Conservation (phyloP, 2,113 vertebrate species). For the Aldabrachelys gigantea region DNA sequence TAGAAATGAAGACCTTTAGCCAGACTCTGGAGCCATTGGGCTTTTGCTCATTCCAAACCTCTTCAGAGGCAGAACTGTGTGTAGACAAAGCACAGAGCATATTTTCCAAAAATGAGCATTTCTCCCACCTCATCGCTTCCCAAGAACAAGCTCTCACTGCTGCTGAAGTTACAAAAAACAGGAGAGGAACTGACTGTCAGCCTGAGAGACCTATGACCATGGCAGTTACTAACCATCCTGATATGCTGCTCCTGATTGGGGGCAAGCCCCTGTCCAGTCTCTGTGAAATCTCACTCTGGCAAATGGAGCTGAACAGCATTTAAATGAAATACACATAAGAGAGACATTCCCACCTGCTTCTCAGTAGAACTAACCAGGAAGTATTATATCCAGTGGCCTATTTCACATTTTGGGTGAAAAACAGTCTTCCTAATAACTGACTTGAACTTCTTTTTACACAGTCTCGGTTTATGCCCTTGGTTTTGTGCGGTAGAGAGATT, state of each 20-base stretch:
- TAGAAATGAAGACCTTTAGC: conserved; percentile 85
- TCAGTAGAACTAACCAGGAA: conserved; percentile 20
- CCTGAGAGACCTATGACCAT: rapidly evolving
- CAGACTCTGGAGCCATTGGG: neutral
- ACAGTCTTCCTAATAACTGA: neutral
- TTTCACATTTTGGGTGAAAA: neutral
- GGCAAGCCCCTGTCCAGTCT: conserved; percentile 79
- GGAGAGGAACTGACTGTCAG: neutral
- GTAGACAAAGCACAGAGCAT: neutral
- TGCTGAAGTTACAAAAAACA: neutral
- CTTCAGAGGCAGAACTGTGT: conserved; percentile 9
- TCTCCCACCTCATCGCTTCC: neutral
- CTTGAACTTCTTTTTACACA: conserved; percentile 4
- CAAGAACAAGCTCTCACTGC: neutral
- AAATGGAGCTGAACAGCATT: conserved; percentile 77
- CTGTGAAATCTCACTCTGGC: conserved; percentile 80
- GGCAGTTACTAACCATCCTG: conserved; percentile 57
- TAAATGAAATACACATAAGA: neutral
- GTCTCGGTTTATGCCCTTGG: neutral
- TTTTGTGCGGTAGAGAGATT: neutral
- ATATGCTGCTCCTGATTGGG: conserved; percentile 83
- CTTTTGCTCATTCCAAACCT: neutral
- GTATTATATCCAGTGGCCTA: neutral
- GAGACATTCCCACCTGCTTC: neutral
- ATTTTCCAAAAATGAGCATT: neutral